Evolutionary conservation across 92 coral and sea anemone species (phyloP).

Genomic region (Bergia sp.): DNA sequence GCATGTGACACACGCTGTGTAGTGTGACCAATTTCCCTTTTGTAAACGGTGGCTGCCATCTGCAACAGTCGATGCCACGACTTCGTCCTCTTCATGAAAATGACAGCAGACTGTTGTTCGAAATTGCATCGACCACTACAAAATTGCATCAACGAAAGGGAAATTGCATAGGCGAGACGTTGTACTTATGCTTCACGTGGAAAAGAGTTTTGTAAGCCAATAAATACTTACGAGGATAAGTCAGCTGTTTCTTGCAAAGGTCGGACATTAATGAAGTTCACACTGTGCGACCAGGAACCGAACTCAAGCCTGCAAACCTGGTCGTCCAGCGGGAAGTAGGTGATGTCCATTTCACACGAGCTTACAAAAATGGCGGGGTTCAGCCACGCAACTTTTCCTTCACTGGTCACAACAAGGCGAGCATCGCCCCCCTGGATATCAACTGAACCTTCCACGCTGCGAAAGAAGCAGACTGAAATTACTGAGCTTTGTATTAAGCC

Average conservation of each 20-base stretch:
- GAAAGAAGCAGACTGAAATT: not conserved
- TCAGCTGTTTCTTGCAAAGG: conserved; percentile 21
- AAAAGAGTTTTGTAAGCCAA: not conserved
- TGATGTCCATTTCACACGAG: conserved; percentile 44
- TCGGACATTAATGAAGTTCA: conserved; percentile 20
- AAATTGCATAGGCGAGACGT: no score
- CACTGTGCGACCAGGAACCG: conserved; percentile 37
- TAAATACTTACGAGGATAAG: conserved; percentile 21
- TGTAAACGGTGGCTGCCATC: no score
- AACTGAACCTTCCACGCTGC: conserved; percentile 37
- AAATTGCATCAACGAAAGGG: no score
- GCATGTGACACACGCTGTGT: no score
- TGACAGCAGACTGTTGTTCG: no score
- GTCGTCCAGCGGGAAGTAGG: conserved; percentile 38
- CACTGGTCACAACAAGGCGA: conserved; percentile 20
- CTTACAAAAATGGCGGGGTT: conserved; percentile 38
- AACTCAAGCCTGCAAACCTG: conserved; percentile 35
- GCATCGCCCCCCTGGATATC: conserved; percentile 39
- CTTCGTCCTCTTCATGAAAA: no score
- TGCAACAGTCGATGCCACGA: no score
- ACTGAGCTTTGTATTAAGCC: not conserved
- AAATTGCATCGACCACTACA: no score
- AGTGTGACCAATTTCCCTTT: no score
- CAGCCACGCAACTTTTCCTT: conserved; percentile 23
- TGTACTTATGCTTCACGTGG: no score